phyloP scores from a whole-genome alignment of 2,888 invertebrate species.

The Sarcophaga rosellei region DNA sequence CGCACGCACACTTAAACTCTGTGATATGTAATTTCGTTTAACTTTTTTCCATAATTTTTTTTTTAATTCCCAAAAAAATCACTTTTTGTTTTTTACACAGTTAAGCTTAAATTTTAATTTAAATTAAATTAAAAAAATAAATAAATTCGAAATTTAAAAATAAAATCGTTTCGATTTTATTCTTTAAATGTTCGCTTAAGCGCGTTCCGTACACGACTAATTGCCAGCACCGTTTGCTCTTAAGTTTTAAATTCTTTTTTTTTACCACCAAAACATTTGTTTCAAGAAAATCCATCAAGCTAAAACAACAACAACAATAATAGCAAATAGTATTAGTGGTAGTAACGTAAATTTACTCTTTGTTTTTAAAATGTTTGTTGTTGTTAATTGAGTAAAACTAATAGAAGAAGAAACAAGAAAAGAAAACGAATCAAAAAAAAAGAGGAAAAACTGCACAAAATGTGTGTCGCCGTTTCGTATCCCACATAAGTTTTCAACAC shows the following conservation, averaged over 20 bases:
- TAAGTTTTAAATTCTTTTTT: constrained; percentile 74
- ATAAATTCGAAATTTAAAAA: neutral
- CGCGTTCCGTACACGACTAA: constrained; percentile 77
- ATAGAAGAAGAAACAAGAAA: neutral
- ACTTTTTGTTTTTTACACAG: neutral
- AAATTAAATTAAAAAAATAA: neutral
- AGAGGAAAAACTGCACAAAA: constrained; percentile 27
- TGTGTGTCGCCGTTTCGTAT: constrained; percentile 21
- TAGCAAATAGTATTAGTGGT: too few species aligned
- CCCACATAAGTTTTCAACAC: neutral
- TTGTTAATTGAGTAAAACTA: neutral
- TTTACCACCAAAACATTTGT: neutral
- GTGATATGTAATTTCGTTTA: neutral
- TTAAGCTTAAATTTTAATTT: constrained; percentile 24
- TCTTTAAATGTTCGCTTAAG: constrained; percentile 73
- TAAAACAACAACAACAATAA: too few species aligned
- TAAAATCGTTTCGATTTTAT: neutral
- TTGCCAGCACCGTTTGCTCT: constrained; percentile 70
- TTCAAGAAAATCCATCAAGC: neutral
- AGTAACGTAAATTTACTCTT: neutral
- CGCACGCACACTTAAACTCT: too few species aligned
- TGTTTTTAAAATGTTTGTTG: constrained; percentile 1
- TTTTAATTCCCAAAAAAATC: constrained; percentile 7
- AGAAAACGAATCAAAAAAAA: neutral
- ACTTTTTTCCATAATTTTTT: neutral